Base-by-base conservation (phyloP, 2,113 vertebrate species). In the Poeciliopsis prolifica region DNA sequence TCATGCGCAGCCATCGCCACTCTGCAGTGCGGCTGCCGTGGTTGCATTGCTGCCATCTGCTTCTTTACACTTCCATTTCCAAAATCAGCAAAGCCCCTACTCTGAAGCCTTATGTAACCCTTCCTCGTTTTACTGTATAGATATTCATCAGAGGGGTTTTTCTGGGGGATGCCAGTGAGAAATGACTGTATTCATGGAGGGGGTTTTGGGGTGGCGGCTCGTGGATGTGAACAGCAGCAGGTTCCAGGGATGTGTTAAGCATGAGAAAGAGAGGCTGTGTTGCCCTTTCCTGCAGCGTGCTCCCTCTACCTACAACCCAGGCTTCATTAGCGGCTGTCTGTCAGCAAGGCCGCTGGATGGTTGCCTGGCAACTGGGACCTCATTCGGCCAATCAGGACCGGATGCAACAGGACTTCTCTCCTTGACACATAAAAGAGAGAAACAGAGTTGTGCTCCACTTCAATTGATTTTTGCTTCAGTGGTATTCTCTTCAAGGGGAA, bases 311-410 rank as follows among this genome's bases (percentile, higher is more conserved):
- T 37, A 37, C 66, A 71, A 33, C 51, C 75, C 77, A 15, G 42
- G 79, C 76, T 89, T 91, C 90, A 92, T 91, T 90, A 93, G 88
- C 91, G 92, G 87, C 92, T 92, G 92, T 88, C 88, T 86, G 86
- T 93, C 90, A 86, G 84, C 72, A 19, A 69, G 82, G 75, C 84
- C 88, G 64, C 89, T 92, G 93, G 86, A 90, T 73, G 84, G 94
- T 95, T 95, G 94, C 94, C 84, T 92, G 88, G 94, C 93, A 95
- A 95, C 94, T 89, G 90, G 87, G 88, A 87, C 89, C 89, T 86
- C 80, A 80, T 85, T 81, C 54, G 82, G 79, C 92, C 92, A 92
- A 93, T 93, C 86, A 77, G 83, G 78, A 48, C 75, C 48, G 48
- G 87, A 90, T 90, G 93, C 90, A 94, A 92, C 92, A 93, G 86